Conservation (phyloP, 2,888 invertebrate species). For the Parelbella ahira region DNA sequence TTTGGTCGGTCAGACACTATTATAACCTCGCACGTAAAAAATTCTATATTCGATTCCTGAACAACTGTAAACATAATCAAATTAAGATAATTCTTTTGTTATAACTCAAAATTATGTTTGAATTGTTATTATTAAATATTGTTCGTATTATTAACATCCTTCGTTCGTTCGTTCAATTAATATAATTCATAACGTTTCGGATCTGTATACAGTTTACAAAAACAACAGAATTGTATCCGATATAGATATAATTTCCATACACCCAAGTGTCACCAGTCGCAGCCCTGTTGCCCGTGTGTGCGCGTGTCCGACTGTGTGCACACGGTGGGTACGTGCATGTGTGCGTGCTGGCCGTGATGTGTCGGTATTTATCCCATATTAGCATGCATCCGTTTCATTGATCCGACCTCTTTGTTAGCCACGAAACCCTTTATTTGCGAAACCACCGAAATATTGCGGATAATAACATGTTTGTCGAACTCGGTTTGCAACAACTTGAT, state of each 20-base stretch:
- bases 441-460: conserved; percentile 30
- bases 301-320: conserved; percentile 26
- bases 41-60: too few relatives aligned
- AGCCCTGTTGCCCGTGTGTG: conserved; percentile 7
- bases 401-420: conserved; percentile 64
- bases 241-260: conserved; percentile 3
- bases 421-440: conserved; percentile 44
- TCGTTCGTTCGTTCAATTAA: too few relatives aligned
- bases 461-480: conserved; percentile 23
- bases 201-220: too few relatives aligned
- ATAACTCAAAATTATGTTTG: too few relatives aligned
- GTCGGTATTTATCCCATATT: conserved; percentile 71
- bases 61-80: too few relatives aligned
- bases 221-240: neutral
- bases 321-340: conserved; percentile 30
- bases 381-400: conserved; percentile 69
- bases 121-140: too few relatives aligned
- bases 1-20: too few relatives aligned
- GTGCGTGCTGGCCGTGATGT: conserved; percentile 49
- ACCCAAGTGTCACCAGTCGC: conserved; percentile 12
- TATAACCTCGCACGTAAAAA: too few relatives aligned
- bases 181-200: too few relatives aligned
- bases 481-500: conserved; percentile 25
- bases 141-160: too few relatives aligned
- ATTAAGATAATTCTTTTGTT: too few relatives aligned